A percentile compares a stretch with the other conserved stretches of the same genome.
phyloP scores from a whole-genome alignment of 2,113 vertebrate species.

The Oreochromis spilurus region DNA sequence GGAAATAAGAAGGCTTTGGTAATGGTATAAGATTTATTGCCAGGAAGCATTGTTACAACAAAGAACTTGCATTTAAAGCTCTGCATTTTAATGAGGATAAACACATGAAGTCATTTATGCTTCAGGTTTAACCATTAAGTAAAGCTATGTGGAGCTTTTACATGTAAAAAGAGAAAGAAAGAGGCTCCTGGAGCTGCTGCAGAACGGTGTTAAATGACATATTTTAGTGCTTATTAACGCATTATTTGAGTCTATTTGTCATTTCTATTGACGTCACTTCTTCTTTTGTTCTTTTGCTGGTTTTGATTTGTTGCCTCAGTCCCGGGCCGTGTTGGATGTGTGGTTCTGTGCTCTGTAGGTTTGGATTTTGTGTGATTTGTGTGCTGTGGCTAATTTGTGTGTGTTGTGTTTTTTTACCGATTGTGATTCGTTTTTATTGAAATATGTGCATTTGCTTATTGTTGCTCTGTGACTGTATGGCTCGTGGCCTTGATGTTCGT shows the following conservation, averaged over 20 bases:
- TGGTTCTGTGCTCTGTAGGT: constrained; percentile 51
- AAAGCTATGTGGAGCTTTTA: not conserved
- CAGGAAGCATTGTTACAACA: not conserved
- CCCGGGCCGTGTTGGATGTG: constrained; percentile 39
- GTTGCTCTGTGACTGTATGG: not conserved
- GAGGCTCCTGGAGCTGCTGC: not conserved
- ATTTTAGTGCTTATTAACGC: not conserved
- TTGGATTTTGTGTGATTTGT: constrained; percentile 8
- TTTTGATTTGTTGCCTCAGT: constrained; percentile 28
- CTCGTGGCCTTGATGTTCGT: not conserved
- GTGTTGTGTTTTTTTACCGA: not conserved
- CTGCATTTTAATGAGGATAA: not conserved
- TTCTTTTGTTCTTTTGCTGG: constrained; percentile 2
- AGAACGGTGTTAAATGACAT: not conserved
- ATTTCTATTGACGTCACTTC: constrained; percentile 14
- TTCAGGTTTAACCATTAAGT: not conserved
- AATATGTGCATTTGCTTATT: not conserved
- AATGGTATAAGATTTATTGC: not conserved
- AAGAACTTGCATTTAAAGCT: fast-evolving
- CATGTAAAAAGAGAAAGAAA: not conserved
- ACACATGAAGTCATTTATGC: not conserved
- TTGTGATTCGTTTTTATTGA: not conserved
- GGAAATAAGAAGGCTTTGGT: not conserved
- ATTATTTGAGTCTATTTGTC: not conserved
- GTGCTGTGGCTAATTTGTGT: constrained; percentile 1